These are phyloP conservation scores for Onychomys leucogaster DNA, from an alignment of 2,797 vertebrate species.

Conservation along the genomic window DNA sequence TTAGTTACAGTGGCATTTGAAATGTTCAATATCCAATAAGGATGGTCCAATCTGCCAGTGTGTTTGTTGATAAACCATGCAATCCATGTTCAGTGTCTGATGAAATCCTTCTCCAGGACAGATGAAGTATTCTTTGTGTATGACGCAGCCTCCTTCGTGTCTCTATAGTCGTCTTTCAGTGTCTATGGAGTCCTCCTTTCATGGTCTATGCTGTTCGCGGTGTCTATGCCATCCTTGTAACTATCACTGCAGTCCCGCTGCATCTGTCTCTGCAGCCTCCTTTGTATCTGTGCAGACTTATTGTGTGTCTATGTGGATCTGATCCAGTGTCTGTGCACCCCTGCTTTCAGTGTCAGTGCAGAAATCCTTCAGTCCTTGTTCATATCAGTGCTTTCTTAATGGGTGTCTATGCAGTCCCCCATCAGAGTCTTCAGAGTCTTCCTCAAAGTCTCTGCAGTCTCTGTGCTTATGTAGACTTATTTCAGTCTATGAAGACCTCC, in stretches of 20 bases:
- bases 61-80: not conserved
- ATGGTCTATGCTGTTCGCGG: not conserved
- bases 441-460: not conserved
- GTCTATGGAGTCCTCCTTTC: not conserved
- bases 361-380: not conserved
- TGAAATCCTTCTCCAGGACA: not conserved
- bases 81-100: not conserved
- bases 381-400: not conserved
- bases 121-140: not conserved
- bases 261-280: not conserved
- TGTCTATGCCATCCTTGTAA: not conserved
- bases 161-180: not conserved
- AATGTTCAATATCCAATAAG: not conserved
- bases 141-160: not conserved
- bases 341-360: not conserved
- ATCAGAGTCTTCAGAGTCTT: too few species aligned
- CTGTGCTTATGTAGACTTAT: not conserved
- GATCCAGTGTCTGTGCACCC: not conserved
- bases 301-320: not conserved
- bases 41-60: not conserved
- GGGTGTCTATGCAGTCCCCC: not conserved
- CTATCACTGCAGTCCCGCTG: too few species aligned
- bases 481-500: not conserved
- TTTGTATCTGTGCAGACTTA: not conserved
- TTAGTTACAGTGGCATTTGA: not conserved